Conservation (phyloP, 2,888 invertebrate species). For the Phanerotoma sp. region DNA sequence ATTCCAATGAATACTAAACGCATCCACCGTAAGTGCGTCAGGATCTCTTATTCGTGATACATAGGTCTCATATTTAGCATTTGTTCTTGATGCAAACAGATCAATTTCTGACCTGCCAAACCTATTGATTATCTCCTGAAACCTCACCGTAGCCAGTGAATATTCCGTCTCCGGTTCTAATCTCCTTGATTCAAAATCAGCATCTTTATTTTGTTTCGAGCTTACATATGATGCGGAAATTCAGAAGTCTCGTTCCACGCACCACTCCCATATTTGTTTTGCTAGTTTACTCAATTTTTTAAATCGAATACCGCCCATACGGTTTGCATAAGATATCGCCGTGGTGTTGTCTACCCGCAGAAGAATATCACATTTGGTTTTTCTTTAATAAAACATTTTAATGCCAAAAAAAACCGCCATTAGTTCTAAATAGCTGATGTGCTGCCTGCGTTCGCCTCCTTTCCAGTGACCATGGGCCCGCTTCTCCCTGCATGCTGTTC, state of each 20-base stretch:
- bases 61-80: conserved; percentile 29
- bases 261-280: conserved; percentile 29
- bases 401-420: background rate
- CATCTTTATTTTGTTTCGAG: conserved; percentile 26
- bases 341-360: conserved; percentile 32
- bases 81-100: conserved; percentile 28
- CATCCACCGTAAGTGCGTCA: conserved; percentile 28
- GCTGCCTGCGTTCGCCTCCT: background rate
- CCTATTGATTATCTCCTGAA: conserved; percentile 6
- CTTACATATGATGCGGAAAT: conserved; percentile 27
- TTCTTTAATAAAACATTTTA: background rate
- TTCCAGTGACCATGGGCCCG: background rate
- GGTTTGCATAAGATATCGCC: conserved; percentile 32
- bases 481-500: background rate
- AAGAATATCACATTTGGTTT: background rate
- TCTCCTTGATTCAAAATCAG: conserved; percentile 23
- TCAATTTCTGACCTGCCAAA: conserved; percentile 29
- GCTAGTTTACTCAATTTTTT: conserved; percentile 28
- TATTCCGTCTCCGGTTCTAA: conserved; percentile 29
- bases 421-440: background rate
- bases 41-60: conserved; percentile 28
- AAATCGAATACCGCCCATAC: conserved; percentile 35
- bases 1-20: conserved; percentile 31
- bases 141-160: conserved; percentile 21
- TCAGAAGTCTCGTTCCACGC: conserved; percentile 25